These are phyloP conservation scores for Elgaria multicarinata DNA, from an alignment of 2,113 vertebrate genomes.

Conservation along the genomic window DNA sequence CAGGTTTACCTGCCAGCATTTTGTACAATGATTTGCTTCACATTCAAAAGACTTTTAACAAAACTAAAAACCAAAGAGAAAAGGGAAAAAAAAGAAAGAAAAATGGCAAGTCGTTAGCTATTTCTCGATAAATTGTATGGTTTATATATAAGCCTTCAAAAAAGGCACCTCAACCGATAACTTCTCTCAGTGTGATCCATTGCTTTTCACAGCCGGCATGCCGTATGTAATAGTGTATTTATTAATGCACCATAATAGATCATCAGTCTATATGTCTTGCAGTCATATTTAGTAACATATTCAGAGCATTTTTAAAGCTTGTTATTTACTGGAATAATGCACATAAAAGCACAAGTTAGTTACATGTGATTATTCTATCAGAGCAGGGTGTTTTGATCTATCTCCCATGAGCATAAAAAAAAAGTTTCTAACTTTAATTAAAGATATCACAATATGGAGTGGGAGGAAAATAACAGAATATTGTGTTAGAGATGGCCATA, in stretches of 20 bases:
- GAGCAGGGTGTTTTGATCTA: slow-evolving; percentile 58
- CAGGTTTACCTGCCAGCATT: background rate
- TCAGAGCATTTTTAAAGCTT: slow-evolving; percentile 80
- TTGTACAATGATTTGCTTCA: slow-evolving; percentile 19
- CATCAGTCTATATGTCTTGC: slow-evolving; percentile 75
- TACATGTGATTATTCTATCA: slow-evolving; percentile 78
- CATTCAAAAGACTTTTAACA: slow-evolving; percentile 49
- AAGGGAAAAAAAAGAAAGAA: slow-evolving; percentile 30
- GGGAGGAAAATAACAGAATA: slow-evolving; percentile 62
- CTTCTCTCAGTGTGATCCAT: slow-evolving; percentile 64
- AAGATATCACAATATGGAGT: slow-evolving; percentile 72
- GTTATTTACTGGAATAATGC: slow-evolving; percentile 80
- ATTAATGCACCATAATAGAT: slow-evolving; percentile 77
- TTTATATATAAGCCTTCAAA: slow-evolving; percentile 43
- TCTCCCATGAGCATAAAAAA: slow-evolving; percentile 79
- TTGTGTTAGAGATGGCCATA: slow-evolving; percentile 69
- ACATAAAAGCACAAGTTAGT: slow-evolving; percentile 76
- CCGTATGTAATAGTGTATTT: slow-evolving; percentile 66
- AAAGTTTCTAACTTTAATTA: slow-evolving; percentile 82
- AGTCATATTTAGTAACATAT: slow-evolving; percentile 73
- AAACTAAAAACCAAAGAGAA: slow-evolving; percentile 32
- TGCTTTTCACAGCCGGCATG: slow-evolving; percentile 50
- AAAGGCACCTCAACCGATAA: slow-evolving; percentile 37
- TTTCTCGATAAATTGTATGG: slow-evolving; percentile 41
- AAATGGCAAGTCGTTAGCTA: slow-evolving; percentile 53